Evolutionary conservation across 2,797 vertebrate species (phyloP).

Genomic region (Acanthiza pusilla): DNA sequence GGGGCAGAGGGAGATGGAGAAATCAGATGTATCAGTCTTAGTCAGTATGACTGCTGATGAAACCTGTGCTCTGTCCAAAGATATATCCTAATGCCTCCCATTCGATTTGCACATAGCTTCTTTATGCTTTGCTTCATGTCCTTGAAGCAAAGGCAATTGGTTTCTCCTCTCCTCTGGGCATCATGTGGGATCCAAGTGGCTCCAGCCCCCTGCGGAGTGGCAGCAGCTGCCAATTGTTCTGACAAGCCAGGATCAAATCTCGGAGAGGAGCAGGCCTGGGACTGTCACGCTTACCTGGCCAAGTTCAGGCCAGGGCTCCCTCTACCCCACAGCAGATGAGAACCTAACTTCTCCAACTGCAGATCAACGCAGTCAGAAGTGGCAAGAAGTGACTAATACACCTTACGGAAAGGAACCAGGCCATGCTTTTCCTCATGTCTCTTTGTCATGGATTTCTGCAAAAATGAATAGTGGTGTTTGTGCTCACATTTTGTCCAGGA

Average conservation of each 20-base stretch:
- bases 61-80: slow-evolving; percentile 23
- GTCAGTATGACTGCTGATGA: slow-evolving; percentile 5
- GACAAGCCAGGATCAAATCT: background rate
- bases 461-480: background rate
- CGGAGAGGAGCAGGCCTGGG: background rate
- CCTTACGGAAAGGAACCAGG: background rate
- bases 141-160: slow-evolving; percentile 58
- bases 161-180: slow-evolving; percentile 49
- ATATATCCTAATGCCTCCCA: slow-evolving; percentile 16
- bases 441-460: background rate
- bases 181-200: slow-evolving; percentile 5
- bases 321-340: background rate
- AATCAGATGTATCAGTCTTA: background rate
- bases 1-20: background rate
- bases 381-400: background rate
- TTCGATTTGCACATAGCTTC: slow-evolving; percentile 40
- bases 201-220: background rate
- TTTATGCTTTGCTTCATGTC: slow-evolving; percentile 43
- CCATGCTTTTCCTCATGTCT: background rate
- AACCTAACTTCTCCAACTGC: background rate
- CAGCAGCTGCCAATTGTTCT: slow-evolving; percentile 11
- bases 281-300: background rate
- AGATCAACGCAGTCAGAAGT: background rate
- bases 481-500: background rate
- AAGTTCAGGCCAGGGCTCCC: background rate